Percentiles rank a stretch among this genome's conserved stretches.
Conservation (phyloP, 2,113 vertebrate genomes). For the Aix galericulata region DNA sequence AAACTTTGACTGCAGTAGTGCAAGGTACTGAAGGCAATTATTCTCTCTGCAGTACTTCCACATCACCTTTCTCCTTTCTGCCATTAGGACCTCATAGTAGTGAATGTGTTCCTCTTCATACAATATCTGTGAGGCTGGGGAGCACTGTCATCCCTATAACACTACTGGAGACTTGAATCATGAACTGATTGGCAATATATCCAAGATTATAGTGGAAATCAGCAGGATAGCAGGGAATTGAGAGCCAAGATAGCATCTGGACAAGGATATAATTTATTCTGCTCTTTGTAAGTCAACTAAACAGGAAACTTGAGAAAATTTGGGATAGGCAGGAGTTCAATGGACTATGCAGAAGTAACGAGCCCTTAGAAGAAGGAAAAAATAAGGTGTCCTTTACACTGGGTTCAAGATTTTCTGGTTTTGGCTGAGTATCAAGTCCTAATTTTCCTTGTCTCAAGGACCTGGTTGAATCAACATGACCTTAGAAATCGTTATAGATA, state of each 20-base stretch:
- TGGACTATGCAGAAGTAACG: not conserved
- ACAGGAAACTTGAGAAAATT: not conserved
- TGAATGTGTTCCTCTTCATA: not conserved
- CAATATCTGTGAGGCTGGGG: not conserved
- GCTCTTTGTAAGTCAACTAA: not conserved
- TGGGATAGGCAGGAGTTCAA: not conserved
- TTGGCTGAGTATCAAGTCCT: not conserved
- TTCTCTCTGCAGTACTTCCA: not conserved
- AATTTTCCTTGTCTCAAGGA: not conserved
- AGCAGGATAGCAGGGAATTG: not conserved
- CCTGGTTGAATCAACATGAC: not conserved
- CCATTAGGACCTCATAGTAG: not conserved
- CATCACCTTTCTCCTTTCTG: not conserved
- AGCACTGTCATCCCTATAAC: not conserved
- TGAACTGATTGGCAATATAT: accelerated
- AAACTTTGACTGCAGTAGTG: not conserved
- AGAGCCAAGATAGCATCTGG: not conserved
- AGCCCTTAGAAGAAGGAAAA: not conserved
- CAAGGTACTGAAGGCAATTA: not conserved
- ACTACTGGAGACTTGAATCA: not conserved
- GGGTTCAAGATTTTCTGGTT: not conserved
- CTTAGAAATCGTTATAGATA: not conserved
- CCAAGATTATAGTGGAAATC: not conserved
- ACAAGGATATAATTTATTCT: not conserved
- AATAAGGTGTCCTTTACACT: not conserved